Evolutionary conservation across 1,140 invertebrate genomes (phyloP).

Genomic region (Mesaphorura yosii): DNA sequence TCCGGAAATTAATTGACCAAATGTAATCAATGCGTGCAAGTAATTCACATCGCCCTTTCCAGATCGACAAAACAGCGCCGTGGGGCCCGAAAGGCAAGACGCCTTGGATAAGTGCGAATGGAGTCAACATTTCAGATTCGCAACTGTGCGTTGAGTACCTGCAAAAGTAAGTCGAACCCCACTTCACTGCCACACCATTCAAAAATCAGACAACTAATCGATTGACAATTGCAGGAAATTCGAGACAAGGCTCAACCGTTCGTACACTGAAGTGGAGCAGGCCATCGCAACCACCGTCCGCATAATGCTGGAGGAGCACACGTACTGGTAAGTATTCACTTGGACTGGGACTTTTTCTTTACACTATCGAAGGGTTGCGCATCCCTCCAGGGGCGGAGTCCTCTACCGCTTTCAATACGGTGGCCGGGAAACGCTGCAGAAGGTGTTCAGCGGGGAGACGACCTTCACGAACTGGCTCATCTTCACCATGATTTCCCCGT

Average conservation of each 20-base stretch:
- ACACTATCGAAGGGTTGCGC: neutral
- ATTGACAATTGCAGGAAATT: conserved; percentile 4
- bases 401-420: neutral
- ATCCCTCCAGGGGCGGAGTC: neutral
- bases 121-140: conserved; percentile 37
- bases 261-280: neutral
- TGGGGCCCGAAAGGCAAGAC: conserved; percentile 34
- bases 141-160: conserved; percentile 38
- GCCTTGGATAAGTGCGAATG: conserved; percentile 41
- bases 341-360: neutral
- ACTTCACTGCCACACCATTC: neutral
- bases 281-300: conserved; percentile 7
- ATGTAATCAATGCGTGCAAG: neutral
- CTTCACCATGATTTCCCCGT: neutral
- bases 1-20: neutral
- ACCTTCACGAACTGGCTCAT: neutral
- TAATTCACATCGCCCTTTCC: neutral
- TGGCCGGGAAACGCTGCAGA: neutral
- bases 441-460: neutral
- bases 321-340: conserved; percentile 7
- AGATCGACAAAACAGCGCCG: conserved; percentile 8
- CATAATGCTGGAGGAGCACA: conserved; percentile 15
- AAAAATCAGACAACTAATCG: neutral
- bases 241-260: conserved; percentile 3
- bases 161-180: neutral